Evolutionary conservation across 2,888 invertebrate genomes (phyloP).

Genomic region (Eupithecia abbreviata): DNA sequence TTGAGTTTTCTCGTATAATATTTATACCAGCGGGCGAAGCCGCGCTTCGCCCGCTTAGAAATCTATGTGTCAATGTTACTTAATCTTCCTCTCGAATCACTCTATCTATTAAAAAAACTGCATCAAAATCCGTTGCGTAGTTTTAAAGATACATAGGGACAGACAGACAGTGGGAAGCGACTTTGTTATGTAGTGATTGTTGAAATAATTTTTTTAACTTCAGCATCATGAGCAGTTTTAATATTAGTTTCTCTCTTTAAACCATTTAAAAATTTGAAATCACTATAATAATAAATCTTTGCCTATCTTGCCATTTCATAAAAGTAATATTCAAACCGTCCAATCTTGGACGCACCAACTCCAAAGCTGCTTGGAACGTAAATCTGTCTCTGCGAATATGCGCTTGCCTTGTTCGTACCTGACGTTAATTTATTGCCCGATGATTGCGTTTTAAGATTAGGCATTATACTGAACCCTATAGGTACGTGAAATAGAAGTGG

Average conservation of each 20-base stretch:
- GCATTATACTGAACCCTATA: neutral
- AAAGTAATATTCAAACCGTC: neutral
- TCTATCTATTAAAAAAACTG: no score
- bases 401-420: conserved; percentile 24
- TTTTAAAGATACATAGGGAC: no score
- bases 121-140: no score
- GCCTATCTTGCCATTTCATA: neutral
- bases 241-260: neutral
- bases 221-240: neutral
- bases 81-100: no score
- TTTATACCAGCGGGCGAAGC: no score
- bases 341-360: conserved; percentile 1
- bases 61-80: no score
- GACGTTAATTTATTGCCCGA: conserved; percentile 27
- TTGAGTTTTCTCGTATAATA: neutral
- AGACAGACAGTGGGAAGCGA: no score
- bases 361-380: conserved; percentile 24
- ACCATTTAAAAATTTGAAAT: neutral
- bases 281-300: neutral
- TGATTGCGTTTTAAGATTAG: conserved; percentile 25
- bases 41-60: no score
- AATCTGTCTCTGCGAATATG: conserved; percentile 41
- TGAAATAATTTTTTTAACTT: neutral
- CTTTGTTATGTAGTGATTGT: no score
- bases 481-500: neutral